Conservation (phyloP, 1,140 invertebrate genomes). For the Linepithema humile region DNA sequence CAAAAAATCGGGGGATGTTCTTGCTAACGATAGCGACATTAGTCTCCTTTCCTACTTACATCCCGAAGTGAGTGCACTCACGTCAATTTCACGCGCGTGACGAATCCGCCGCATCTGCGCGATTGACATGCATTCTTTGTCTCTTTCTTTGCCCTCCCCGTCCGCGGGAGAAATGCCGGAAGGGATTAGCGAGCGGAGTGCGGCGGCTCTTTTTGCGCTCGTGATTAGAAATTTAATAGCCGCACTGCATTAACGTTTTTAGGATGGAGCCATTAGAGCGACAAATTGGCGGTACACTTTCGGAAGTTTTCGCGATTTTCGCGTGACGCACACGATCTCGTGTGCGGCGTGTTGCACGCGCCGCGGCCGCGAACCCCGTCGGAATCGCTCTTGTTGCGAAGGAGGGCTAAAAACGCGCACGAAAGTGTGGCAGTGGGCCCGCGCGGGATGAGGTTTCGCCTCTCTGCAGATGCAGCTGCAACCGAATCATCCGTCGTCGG, state of each 20-base stretch:
- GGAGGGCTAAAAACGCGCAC: conserved; percentile 54
- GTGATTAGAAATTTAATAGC: conserved; percentile 1
- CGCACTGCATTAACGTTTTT: neutral
- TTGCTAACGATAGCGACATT: conserved; percentile 71
- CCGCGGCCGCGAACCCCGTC: neutral
- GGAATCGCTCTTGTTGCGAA: conserved; percentile 60
- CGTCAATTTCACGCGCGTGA: conserved; percentile 50
- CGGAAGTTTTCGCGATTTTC: neutral
- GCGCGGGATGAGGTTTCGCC: conserved; percentile 12
- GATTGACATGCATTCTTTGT: conserved; percentile 18
- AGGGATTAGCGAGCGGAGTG: conserved; percentile 10
- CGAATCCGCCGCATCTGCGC: neutral
- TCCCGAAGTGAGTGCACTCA: conserved; percentile 19
- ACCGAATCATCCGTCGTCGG: conserved; percentile 30
- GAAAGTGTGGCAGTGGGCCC: conserved; percentile 67
- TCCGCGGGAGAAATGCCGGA: conserved; percentile 17
- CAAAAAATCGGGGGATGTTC: conserved; percentile 64
- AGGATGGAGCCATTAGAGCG: too few species aligned
- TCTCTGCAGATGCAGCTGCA: conserved; percentile 37
- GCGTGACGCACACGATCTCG: neutral
- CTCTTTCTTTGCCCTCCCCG: too few species aligned
- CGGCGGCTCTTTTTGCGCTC: neutral
- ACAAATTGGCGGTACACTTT: too few species aligned
- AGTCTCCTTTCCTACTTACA: conserved; percentile 73
- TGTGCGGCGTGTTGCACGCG: too few species aligned